phyloP scores from a whole-genome alignment of 1,140 invertebrate genomes.

The Papilio glaucus region DNA sequence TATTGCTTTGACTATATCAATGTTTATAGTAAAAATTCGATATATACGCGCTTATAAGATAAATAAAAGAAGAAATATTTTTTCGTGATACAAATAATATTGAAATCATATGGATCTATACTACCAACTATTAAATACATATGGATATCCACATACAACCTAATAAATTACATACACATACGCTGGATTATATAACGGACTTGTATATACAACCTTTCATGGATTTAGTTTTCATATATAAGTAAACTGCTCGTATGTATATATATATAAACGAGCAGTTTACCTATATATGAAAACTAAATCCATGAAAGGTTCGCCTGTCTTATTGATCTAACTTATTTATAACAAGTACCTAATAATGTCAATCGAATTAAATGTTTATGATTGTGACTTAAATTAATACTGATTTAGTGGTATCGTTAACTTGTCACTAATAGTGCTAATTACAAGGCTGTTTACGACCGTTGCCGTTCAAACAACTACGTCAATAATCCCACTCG shows the following conservation, averaged over 20 bases:
- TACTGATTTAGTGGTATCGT: not conserved
- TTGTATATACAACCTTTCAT: too few relatives aligned
- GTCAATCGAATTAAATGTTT: not conserved
- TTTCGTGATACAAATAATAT: not conserved
- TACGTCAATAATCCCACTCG: slow-evolving; percentile 20
- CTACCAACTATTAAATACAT: too few relatives aligned
- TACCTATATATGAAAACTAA: too few relatives aligned
- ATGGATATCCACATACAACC: too few relatives aligned
- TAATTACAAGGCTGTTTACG: slow-evolving; percentile 16
- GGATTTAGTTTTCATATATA: too few relatives aligned
- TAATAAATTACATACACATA: too few relatives aligned
- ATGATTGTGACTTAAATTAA: not conserved
- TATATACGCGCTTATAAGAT: not conserved
- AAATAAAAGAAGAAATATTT: not conserved
- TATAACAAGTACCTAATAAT: not conserved
- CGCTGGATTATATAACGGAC: too few relatives aligned
- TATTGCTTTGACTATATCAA: not conserved
- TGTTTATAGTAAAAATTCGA: not conserved
- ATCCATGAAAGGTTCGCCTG: too few relatives aligned
- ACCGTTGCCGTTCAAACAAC: slow-evolving; percentile 4
- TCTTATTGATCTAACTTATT: too few relatives aligned
- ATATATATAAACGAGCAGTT: too few relatives aligned
- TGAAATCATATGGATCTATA: too few relatives aligned
- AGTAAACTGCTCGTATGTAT: too few relatives aligned
- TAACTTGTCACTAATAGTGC: slow-evolving; percentile 13